Evolutionary conservation across 2,113 vertebrate genomes (phyloP), one percentile per base, ranked within the genome.

Genomic region (Plestiodon gilberti): DNA sequence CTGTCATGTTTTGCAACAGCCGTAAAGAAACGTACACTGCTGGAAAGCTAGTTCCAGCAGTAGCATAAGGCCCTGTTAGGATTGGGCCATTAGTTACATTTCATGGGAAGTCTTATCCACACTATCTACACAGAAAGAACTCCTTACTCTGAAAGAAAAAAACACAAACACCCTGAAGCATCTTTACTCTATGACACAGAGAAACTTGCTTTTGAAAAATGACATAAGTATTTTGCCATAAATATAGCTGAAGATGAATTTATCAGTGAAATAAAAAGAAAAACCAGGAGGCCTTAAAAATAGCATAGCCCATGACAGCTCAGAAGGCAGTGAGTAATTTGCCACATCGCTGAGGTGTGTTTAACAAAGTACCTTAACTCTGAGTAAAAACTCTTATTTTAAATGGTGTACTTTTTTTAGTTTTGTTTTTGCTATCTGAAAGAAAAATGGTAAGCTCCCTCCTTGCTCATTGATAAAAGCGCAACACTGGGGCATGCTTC

Each of bases 361-460:
- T 89, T 87, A 94, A 93, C 85, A 82, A 93, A 94, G 87, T 0
- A 20, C 83, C 91, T 93, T 82, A 75, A 78, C 59, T 62, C 40
- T 62, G 61, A 75, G 76, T 14, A 55, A 82, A 89, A 89, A 81
- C 65, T 76, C 76, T 89, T 62, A 86, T 52, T 81, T 86, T 75
- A 80, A 80, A 25, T 40, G 28, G 67, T 43, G 43, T 9, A 23
- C 67, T 73, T 73, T 90, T 35, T 35, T 88, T 91, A 62, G 43
- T 61, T 79, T 90, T 61, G 65, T 40, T 79, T 86, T 71, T 20
- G 22, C 35, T 43, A 20, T 62, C 35, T n/a, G 38, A 73, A 86
- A 73, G 67, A 71, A 62, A 80, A 55, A 64, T 71, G 69, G 69
- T 25, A 22, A 43, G 35, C 38, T 61, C 28, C 22, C 33, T 61